Base-by-base conservation (phyloP, 2,888 invertebrate genomes). In the Sympetrum striolatum region DNA sequence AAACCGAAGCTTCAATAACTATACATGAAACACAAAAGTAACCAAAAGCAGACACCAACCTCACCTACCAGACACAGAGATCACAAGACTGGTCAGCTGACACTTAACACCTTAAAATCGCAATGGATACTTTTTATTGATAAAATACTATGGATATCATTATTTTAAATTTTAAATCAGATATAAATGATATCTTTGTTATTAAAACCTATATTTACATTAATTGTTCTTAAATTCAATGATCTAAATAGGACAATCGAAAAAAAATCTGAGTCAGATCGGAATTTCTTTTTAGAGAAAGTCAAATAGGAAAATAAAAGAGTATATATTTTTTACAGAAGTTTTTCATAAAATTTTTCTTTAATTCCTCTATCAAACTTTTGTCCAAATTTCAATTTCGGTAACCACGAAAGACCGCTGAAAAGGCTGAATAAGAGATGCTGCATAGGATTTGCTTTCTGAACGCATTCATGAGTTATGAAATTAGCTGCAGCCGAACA, bases 51-150 rank as follows among this genome's bases (percentile, higher is more conserved):
- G 58, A 86, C 48, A 53, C 48, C 35, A 37, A 86, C 86, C 86
- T 86, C 22, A 86, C 86, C 37, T 60, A 37, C 86, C 73, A 31
- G 37, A 60, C 60, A 37, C 37, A 14, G n/a, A 86, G 60, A 60
- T 86, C 86, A 86, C 86, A 86, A 86, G 86, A 86, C 86, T 86
- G 60, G 86, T 86, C 86, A 86, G 86, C 86, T 86, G 86, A 86
- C 86, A 86, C 86, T 37, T 39, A 37, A 86, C 35, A 64, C 60
- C 22, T n/a, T 10, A 58, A 60, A 86, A 64, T 37, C 86, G 15
- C 35, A 37, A 39, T 64, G 22, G 31, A 12, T 73, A 73, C 2
- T 73, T 73, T 31, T 73, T 5, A 73, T 73, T 31, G 3, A 73
- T 3, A 73, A 15, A 3, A 73, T 14, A 31, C 31, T 18, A 31